Percentiles rank a stretch among this genome's conserved stretches.
phyloP scores from a whole-genome alignment of 1,140 invertebrate genomes.

The Macrosteles quadrilineatus region DNA sequence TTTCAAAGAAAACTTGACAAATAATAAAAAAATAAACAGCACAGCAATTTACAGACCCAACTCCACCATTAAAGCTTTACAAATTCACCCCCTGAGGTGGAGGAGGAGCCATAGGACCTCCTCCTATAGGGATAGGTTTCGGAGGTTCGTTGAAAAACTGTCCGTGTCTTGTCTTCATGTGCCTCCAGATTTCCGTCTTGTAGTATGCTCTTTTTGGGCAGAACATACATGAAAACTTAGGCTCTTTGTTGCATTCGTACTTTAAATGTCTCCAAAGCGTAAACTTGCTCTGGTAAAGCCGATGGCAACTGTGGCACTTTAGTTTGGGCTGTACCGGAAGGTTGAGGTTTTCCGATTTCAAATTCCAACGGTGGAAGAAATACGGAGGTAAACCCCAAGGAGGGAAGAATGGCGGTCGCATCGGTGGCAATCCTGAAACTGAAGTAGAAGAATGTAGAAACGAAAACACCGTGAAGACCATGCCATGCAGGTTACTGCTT shows the following conservation, averaged over 20 bases:
- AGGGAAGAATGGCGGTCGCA: slow-evolving; percentile 8
- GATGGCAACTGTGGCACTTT: slow-evolving; percentile 13
- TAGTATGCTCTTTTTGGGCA: slow-evolving; percentile 32
- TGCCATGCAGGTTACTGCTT: too few species aligned
- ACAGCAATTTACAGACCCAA: too few species aligned
- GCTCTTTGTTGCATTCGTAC: slow-evolving; percentile 31
- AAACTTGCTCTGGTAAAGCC: slow-evolving; percentile 29
- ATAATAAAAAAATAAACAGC: too few species aligned
- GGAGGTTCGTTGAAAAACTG: slow-evolving; percentile 6
- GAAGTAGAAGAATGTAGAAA: background rate
- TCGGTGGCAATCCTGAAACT: background rate
- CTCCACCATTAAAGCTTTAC: background rate
- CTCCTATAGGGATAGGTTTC: background rate
- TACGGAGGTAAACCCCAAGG: slow-evolving; percentile 7
- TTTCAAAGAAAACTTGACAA: too few species aligned
- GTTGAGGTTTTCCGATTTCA: background rate
- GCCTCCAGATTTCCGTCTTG: slow-evolving; percentile 32
- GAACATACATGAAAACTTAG: slow-evolving; percentile 31
- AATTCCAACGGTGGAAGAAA: background rate
- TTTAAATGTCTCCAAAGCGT: slow-evolving; percentile 31
- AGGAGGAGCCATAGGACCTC: background rate
- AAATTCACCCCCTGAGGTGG: background rate
- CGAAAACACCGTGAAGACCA: too few species aligned
- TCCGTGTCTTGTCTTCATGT: slow-evolving; percentile 31
- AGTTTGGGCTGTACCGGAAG: background rate